Evolutionary conservation across 2,113 vertebrate species (phyloP).

Genomic region (Scortum barcoo): DNA sequence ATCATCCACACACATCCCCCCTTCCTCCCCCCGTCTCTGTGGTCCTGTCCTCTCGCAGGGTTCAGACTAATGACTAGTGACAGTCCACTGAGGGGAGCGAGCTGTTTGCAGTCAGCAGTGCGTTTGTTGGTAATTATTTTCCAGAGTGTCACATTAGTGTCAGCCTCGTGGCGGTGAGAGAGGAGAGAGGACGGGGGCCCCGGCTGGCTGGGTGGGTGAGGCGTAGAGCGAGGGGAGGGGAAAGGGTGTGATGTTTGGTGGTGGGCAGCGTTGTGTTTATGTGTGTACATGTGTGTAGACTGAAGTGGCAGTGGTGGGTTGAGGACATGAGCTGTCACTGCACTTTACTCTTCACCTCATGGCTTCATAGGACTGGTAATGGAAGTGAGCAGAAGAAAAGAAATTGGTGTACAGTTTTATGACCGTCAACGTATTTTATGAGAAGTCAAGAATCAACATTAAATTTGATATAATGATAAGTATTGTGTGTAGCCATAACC

Average conservation of each 20-base stretch:
- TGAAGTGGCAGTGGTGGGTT: constrained; percentile 44
- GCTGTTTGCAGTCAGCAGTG: constrained; percentile 97
- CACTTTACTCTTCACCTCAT: constrained; percentile 59
- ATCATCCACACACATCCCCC: constrained; percentile 18
- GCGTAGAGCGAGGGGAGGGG: constrained; percentile 36
- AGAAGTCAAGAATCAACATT: neutral
- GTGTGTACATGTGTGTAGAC: constrained; percentile 52
- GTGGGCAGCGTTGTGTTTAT: constrained; percentile 67
- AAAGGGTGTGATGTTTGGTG: constrained; percentile 76
- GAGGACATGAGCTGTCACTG: constrained; percentile 68
- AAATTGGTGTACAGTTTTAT: neutral
- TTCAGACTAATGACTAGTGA: constrained; percentile 94
- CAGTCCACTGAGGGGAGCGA: constrained; percentile 94
- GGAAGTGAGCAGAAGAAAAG: constrained; percentile 29
- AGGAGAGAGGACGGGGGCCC: constrained; percentile 86
- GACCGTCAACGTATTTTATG: neutral
- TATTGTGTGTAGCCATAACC: neutral
- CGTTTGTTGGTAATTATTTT: constrained; percentile 99
- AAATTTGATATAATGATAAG: neutral
- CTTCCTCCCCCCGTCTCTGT: constrained; percentile 39
- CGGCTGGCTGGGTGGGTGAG: constrained; percentile 62
- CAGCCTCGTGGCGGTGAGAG: constrained; percentile 94
- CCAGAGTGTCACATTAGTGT: constrained; percentile 97
- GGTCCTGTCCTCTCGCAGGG: constrained; percentile 77
- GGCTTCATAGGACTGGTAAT: constrained; percentile 35